Base-by-base conservation (phyloP, 92 coral and sea anemone genomes). In the Palythoa grandiflora region DNA sequence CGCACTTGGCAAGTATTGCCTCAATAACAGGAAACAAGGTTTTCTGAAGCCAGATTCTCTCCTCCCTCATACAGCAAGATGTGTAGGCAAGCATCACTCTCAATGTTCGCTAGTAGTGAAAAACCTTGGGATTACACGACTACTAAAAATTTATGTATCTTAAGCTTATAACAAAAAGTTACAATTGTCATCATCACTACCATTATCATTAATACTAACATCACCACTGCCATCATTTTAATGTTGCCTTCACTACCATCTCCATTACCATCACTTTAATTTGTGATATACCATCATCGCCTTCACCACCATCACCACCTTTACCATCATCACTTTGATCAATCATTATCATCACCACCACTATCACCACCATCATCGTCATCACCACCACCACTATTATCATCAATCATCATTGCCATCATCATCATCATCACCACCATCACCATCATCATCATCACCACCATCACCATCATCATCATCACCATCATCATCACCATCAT, bases 1-100 rank as follows among this genome's bases (percentile, higher is more conserved):
- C 96, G 81, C 99, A 97, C 88, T 97, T 97, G 40, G 96, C 89
- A 84, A 97, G 78, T 21, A 97, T 88, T 10, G 98, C 98, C 83
- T 97, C 99, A 65, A 97, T 87, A 9, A 97, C 99, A 83, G 94
- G 92, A 65, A 91, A 94, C 44, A 97, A 77, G 51, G 85, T 81
- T 73, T 89, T 88, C 90, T 97, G 99, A 16, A 97, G 86, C 72
- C 89, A 87, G 21, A 72, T 75, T 84, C 86, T 93, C 73, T 97
- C 98, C 38, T 90, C 94, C 6, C 87, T 91, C 3, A 93, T 84
- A 16, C 79, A 76, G 75, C 92, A 97, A 48, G 89, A 84, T n/a
- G 94, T 85, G 71, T 92, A 94, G 21, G 95, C 98, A 36, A 94
- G 87, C 89, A 97, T 92, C 52, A 97, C 98, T 28, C 99, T 96